Conservation (phyloP, 1,140 invertebrate genomes). For the Panulirus ornatus region DNA sequence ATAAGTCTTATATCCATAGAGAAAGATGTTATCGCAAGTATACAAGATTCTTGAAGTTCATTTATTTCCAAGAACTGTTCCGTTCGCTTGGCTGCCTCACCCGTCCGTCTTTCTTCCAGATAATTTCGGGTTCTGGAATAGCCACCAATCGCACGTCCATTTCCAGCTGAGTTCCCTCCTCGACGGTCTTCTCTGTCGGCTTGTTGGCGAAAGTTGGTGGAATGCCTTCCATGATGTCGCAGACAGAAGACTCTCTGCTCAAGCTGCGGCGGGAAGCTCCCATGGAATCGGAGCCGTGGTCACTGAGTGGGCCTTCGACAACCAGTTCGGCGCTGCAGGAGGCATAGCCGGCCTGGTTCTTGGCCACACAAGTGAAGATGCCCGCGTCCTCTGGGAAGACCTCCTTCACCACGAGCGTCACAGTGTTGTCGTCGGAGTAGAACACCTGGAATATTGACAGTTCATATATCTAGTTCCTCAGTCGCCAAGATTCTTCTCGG, state of each 20-base stretch:
- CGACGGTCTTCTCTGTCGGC: conserved; percentile 89
- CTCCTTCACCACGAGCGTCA: conserved; percentile 94
- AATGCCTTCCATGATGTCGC: conserved; percentile 94
- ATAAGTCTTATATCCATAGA: too few relatives aligned
- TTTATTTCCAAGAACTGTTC: not conserved
- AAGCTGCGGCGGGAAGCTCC: conserved; percentile 75
- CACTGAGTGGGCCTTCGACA: conserved; percentile 91
- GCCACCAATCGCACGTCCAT: conserved; percentile 91
- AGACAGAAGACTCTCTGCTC: conserved; percentile 89
- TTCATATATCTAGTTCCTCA: too few relatives aligned
- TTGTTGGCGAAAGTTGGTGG: conserved; percentile 94
- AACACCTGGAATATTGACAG: conserved; percentile 90
- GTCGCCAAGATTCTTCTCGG: too few relatives aligned
- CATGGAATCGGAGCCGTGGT: conserved; percentile 91
- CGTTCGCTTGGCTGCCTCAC: too few relatives aligned
- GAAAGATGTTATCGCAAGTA: too few relatives aligned
- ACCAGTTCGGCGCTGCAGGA: conserved; percentile 93
- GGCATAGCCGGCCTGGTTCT: conserved; percentile 95
- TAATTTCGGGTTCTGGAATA: conserved; percentile 92
- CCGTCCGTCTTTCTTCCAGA: conserved; percentile 82
- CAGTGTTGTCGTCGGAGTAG: conserved; percentile 92
- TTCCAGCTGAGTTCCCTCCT: conserved; percentile 88
- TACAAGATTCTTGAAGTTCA: too few relatives aligned
- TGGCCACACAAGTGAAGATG: conserved; percentile 96
- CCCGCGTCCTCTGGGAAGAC: conserved; percentile 98